Evolutionary conservation across 2,113 vertebrate genomes (phyloP).

Genomic region (Grallaria varia): DNA sequence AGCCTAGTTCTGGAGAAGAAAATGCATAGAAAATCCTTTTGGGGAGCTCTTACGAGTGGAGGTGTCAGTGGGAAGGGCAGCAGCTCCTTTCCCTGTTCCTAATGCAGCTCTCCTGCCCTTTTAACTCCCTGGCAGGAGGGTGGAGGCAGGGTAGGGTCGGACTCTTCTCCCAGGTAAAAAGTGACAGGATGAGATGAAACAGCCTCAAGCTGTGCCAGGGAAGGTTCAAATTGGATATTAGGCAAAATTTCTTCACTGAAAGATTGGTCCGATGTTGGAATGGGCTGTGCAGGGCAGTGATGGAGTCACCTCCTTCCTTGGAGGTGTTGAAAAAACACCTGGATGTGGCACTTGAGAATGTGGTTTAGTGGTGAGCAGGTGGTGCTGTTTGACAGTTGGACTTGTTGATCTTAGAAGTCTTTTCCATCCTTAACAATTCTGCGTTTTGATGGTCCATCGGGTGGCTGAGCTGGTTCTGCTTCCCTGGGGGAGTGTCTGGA

Average conservation of each 20-base stretch:
- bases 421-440: not conserved
- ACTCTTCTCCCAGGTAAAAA: not conserved
- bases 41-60: not conserved
- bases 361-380: not conserved
- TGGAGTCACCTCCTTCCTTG: not conserved
- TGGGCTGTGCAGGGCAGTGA: not conserved
- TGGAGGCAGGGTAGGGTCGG: accelerated
- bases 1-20: not conserved
- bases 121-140: not conserved
- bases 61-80: not conserved
- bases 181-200: not conserved
- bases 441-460: not conserved
- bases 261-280: not conserved
- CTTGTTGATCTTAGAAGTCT: not conserved
- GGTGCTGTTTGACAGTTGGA: not conserved
- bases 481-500: not conserved
- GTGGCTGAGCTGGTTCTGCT: not conserved
- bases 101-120: not conserved
- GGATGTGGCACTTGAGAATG: not conserved
- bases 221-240: not conserved
- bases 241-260: not conserved
- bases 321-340: not conserved
- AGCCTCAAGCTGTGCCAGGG: not conserved
- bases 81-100: not conserved
- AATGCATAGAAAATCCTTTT: not conserved